Evolutionary conservation across 2,888 invertebrate genomes (phyloP), one percentile per base, ranked within the genome.

Genomic region (Rhingia campestris): DNA sequence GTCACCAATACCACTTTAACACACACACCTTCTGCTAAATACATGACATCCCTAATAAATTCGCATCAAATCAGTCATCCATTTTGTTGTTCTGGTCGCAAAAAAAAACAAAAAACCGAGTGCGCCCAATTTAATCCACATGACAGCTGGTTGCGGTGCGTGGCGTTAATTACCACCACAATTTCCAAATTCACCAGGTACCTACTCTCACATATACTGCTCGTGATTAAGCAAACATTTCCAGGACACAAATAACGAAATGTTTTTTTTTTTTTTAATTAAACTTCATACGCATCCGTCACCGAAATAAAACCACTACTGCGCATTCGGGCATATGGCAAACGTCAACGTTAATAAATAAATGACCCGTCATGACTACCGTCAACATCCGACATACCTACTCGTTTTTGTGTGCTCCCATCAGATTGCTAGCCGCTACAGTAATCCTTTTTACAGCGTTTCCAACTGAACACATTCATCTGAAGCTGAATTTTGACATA

Each of bases 331-430:
- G 45, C 53, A 7, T 39, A 69, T 39, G 39, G 37, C 43, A 59
- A 63, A 69, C 49, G 47, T 70, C 69, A 63, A 63, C 67, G 75
- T 69, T 67, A 61, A 67, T 56, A 69, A 76, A 75, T 76, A 63
- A 76, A 69, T 69, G 69, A 63, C 39, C 12, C 47, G 30, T 33
- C 39, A 12, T 6, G 41, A 30, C 47, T 45, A 49, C 32, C 45
- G 33, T 47, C 61, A 61, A 49, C 54, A 63, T 63, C 33, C 59
- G 49, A 10, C 33, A 39, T 32, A 33, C 9, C 2, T 5, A 2
- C 10, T 35, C 33, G 9, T 49, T 41, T 67, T 45, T 47, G 10
- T 9, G 30, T 4, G n/a, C 33, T 56, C 37, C 43, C 14, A 39
- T 47, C 33, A 51, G 64, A 66, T 64, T 74, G 41, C 47, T 12